phyloP scores from a whole-genome alignment of 2,113 vertebrate species.

The Mormyrus iriodes region DNA sequence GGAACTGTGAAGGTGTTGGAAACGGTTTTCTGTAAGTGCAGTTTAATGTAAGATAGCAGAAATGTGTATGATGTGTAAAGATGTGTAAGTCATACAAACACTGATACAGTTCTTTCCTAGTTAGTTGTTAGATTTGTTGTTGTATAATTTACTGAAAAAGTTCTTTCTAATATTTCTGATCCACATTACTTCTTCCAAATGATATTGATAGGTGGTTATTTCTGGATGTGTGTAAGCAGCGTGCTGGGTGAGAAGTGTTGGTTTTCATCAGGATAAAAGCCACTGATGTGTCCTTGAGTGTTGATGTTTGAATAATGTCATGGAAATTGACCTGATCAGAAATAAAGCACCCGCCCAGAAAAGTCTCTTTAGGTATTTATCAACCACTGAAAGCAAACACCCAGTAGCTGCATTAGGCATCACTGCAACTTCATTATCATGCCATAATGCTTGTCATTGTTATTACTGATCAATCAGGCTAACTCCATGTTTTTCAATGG shows the following conservation, averaged over 20 bases:
- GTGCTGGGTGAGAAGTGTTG: not conserved
- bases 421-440: not conserved
- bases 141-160: not conserved
- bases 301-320: not conserved
- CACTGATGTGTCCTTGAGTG: not conserved
- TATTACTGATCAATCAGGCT: not conserved
- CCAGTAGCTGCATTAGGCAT: not conserved
- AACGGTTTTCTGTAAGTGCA: not conserved
- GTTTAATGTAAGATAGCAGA: not conserved
- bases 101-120: not conserved
- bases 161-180: not conserved
- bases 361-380: not conserved
- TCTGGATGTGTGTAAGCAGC: not conserved
- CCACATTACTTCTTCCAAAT: not conserved
- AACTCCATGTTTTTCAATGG: not conserved
- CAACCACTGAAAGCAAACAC: not conserved
- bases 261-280: not conserved
- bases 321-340: not conserved
- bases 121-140: not conserved
- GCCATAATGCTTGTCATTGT: not conserved
- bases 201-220: not conserved
- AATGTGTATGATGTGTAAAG: not conserved
- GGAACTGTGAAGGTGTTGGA: not conserved
- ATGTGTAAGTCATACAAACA: not conserved
- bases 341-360: not conserved